Base-by-base conservation (phyloP, 2,797 vertebrate genomes). In the Phrynocephalus forsythii region DNA sequence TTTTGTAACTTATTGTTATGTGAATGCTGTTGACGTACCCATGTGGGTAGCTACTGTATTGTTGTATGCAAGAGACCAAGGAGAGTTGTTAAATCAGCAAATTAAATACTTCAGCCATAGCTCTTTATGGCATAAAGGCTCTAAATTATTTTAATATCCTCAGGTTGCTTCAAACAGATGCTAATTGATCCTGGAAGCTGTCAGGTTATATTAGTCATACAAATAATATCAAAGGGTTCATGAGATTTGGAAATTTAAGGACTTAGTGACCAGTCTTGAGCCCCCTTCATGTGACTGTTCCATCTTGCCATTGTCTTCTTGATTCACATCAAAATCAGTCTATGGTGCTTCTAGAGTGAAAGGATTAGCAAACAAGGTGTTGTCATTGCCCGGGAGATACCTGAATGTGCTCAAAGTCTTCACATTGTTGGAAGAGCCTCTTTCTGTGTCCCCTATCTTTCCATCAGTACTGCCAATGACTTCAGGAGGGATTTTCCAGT, bases 391-490 rank as follows among this genome's bases (percentile, higher is more conserved):
- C 60, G 5, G 18, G 13, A 63, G 18, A 20, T 18, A 63, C 18
- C 60, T 63, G 60, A 63, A 63, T 63, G 15, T 13, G 11, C 18
- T 63, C 18, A 16, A 3, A 63, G 60, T 22, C 60, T 63, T 63
- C 60, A 63, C 18, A 20, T 63, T 63, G 15, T 60, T 20, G 20
- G 72, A 7, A 33, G 33, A 33, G n/a, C 30, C 5, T 73, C 72
- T 20, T 73, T 20, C 72, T 63, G 60, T 63, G 60, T 63, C 60
- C 60, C 13, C 85, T 79, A 3, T 60, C 26, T 82, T 87, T 83
- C 28, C 81, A 75, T 79, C 83, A 86, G 50, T 93, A 92, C 88
- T 76, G 84, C 76, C 86, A 26, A 86, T 90, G 48, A 84, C 81
- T 84, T 79, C 87, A 90, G 66, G 88, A 72, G 50, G 91, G 67